These are phyloP conservation scores for Alcis repandata DNA, from an alignment of 2,888 invertebrate species.

Conservation along the genomic window DNA sequence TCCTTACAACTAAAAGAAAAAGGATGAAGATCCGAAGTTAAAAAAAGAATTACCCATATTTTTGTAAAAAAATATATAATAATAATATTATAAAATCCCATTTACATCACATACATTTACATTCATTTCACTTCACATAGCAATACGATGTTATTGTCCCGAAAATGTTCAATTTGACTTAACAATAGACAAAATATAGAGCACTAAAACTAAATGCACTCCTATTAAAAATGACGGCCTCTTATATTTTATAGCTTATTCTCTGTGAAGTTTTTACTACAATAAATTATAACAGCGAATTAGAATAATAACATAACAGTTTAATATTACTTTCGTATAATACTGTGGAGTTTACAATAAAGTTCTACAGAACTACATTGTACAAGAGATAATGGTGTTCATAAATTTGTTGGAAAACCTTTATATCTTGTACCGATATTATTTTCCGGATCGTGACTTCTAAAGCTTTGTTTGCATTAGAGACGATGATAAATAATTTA, in stretches of 20 bases:
- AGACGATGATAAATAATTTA: not conserved
- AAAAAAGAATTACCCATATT: too few species aligned
- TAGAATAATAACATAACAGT: slow-evolving; percentile 28
- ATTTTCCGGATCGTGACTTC: slow-evolving; percentile 46
- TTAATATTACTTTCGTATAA: slow-evolving; percentile 16
- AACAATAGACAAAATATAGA: slow-evolving; percentile 32
- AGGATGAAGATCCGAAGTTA: too few species aligned
- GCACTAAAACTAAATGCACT: slow-evolving; percentile 27
- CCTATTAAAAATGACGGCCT: slow-evolving; percentile 28
- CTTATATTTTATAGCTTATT: slow-evolving; percentile 35
- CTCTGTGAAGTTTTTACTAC: slow-evolving; percentile 15
- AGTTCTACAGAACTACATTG: slow-evolving; percentile 16
- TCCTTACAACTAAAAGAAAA: too few species aligned
- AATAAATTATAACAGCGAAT: slow-evolving; percentile 20
- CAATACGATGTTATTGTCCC: too few species aligned
- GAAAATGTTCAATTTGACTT: not conserved
- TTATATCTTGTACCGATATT: slow-evolving; percentile 30
- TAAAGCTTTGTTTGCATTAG: slow-evolving; percentile 21
- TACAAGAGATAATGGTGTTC: slow-evolving; percentile 27
- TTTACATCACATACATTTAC: too few species aligned
- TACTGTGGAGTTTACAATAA: slow-evolving; percentile 25
- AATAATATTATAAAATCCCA: too few species aligned
- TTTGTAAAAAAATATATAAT: too few species aligned
- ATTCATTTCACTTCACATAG: too few species aligned
- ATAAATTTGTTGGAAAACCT: slow-evolving; percentile 33